Percentiles rank a stretch among this genome's conserved stretches.
Conservation (phyloP, 2,888 invertebrate genomes). For the Rambutsinella grinnellia region DNA sequence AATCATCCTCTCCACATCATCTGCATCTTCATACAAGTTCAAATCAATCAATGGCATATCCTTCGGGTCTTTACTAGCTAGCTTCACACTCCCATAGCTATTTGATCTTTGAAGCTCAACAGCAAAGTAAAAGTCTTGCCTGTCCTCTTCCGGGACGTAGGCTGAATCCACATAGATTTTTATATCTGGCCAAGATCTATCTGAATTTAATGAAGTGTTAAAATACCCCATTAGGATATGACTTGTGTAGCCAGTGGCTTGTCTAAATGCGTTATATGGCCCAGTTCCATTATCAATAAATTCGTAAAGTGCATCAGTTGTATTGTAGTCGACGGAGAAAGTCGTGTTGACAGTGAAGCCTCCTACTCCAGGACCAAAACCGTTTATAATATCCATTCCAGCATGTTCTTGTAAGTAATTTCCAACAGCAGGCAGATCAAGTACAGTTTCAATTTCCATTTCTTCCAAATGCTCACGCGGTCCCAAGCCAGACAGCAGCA, state of each 20-base stretch:
- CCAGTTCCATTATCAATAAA: slow-evolving; percentile 45
- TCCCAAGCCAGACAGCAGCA: slow-evolving; percentile 49
- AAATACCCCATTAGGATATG: slow-evolving; percentile 38
- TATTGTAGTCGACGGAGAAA: slow-evolving; percentile 16
- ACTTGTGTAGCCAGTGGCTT: slow-evolving; percentile 28
- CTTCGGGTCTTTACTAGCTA: slow-evolving; percentile 31
- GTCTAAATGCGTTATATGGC: not conserved
- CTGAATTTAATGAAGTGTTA: slow-evolving; percentile 28
- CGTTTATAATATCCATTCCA: slow-evolving; percentile 17
- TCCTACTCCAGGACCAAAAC: not conserved
- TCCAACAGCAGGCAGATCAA: slow-evolving; percentile 53
- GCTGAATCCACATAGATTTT: slow-evolving; percentile 36
- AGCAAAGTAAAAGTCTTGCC: slow-evolving; percentile 26
- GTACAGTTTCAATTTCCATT: slow-evolving; percentile 24
- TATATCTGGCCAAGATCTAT: slow-evolving; percentile 38
- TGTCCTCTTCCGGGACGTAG: too few relatives aligned
- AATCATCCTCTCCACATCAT: slow-evolving; percentile 39
- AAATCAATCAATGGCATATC: slow-evolving; percentile 48
- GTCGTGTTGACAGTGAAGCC: slow-evolving; percentile 35
- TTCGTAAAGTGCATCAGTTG: slow-evolving; percentile 17
- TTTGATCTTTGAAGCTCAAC: slow-evolving; percentile 19
- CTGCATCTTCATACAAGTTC: slow-evolving; percentile 35
- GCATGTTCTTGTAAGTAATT: slow-evolving; percentile 52
- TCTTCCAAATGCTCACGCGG: slow-evolving; percentile 33
- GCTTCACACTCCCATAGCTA: slow-evolving; percentile 25